Conservation (phyloP, 2,888 invertebrate species). For the Tortrix viridana region DNA sequence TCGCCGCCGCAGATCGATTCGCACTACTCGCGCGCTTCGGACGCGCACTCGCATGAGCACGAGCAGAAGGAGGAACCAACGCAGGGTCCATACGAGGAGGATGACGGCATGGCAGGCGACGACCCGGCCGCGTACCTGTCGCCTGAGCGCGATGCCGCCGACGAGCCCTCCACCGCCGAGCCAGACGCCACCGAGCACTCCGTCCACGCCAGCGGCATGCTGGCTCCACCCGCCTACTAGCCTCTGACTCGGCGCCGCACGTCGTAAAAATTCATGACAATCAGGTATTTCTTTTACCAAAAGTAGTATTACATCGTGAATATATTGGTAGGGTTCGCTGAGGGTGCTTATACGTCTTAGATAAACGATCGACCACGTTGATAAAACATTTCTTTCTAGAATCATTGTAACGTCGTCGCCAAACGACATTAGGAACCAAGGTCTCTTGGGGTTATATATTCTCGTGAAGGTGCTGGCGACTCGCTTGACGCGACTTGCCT, state of each 20-base stretch:
- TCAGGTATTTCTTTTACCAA: constrained; percentile 76
- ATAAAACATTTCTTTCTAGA: constrained; percentile 58
- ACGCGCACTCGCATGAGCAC: constrained; percentile 71
- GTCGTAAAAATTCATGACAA: constrained; percentile 45
- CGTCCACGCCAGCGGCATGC: constrained; percentile 83
- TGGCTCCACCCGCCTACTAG: constrained; percentile 81
- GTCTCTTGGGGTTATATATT: constrained; percentile 68
- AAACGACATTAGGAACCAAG: constrained; percentile 64
- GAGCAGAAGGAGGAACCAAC: constrained; percentile 80
- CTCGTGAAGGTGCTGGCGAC: constrained; percentile 81
- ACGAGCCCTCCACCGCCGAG: constrained; percentile 83
- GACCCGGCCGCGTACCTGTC: constrained; percentile 81
- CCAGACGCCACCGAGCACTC: constrained; percentile 84
- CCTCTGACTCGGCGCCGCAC: constrained; percentile 58
- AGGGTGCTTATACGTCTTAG: constrained; percentile 57
- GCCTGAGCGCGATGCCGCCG: constrained; percentile 72
- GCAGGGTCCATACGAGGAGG: constrained; percentile 86
- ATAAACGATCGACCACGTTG: constrained; percentile 54
- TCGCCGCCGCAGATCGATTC: constrained; percentile 85
- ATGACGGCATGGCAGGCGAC: constrained; percentile 82
- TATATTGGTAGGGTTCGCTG: constrained; percentile 59
- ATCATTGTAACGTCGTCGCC: constrained; percentile 57
- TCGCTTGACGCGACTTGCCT: constrained; percentile 76
- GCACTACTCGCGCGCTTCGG: constrained; percentile 82
- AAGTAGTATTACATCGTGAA: constrained; percentile 75